These are phyloP conservation scores for Serranus cabrilla DNA, from an alignment of 2,797 vertebrate species.

Conservation along the genomic window DNA sequence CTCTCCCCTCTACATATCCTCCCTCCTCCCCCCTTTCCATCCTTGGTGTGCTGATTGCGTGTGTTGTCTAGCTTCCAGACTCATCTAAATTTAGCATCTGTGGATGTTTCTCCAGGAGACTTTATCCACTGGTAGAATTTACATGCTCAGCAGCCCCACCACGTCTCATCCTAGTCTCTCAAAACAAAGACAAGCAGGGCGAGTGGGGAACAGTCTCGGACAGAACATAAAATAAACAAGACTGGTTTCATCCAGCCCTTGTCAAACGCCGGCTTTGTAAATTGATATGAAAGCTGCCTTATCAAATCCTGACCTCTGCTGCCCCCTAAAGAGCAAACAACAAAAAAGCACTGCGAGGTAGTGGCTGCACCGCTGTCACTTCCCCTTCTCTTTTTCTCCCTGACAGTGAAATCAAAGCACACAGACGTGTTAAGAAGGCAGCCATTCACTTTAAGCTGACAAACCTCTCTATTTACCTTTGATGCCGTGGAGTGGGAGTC, in stretches of 20 bases:
- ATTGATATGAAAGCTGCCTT: constrained; percentile 76
- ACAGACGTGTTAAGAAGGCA: constrained; percentile 60
- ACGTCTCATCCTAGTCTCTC: constrained; percentile 13
- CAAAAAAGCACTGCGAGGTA: constrained; percentile 51
- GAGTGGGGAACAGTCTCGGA: constrained; percentile 47
- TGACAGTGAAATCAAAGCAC: constrained; percentile 68
- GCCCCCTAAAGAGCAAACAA: constrained; percentile 80
- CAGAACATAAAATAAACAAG: constrained; percentile 71
- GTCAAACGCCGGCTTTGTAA: constrained; percentile 76
- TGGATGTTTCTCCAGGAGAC: constrained; percentile 66
- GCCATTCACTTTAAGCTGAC: constrained; percentile 68
- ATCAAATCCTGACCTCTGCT: constrained; percentile 84
- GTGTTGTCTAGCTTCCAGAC: constrained; percentile 76
- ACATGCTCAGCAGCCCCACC: constrained; percentile 37
- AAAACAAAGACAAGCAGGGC: constrained; percentile 43
- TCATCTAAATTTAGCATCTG: constrained; percentile 82
- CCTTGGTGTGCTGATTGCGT: constrained; percentile 72
- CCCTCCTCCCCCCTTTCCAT: constrained; percentile 52
- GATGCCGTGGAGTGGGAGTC: constrained; percentile 70
- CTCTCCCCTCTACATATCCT: constrained; percentile 36
- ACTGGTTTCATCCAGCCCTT: constrained; percentile 77
- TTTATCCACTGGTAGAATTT: constrained; percentile 59
- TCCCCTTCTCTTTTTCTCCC: constrained; percentile 40
- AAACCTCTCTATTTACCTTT: constrained; percentile 75
- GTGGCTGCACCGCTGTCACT: constrained; percentile 44